Evolutionary conservation across 2,113 vertebrate genomes (phyloP).

Genomic region (Pardalotus punctatus): DNA sequence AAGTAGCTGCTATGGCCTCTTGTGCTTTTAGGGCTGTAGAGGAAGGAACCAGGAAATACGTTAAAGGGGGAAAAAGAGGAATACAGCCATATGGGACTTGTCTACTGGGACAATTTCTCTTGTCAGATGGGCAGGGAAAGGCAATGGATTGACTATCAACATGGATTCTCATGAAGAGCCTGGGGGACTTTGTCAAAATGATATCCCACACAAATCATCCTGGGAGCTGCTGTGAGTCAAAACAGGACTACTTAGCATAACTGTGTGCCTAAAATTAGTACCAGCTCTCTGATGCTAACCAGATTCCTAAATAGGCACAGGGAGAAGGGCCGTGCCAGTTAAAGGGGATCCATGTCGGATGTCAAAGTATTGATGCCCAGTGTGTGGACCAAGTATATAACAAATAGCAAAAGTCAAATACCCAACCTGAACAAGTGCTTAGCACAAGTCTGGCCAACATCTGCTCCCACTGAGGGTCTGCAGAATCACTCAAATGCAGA

Average conservation of each 20-base stretch:
- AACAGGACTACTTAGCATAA: neutral
- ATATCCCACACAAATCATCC: neutral
- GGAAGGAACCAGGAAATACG: fast-evolving
- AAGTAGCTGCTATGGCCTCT: neutral
- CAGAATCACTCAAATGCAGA: fast-evolving
- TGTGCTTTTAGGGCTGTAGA: neutral
- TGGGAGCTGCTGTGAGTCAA: neutral
- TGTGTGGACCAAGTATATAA: neutral
- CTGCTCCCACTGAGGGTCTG: neutral
- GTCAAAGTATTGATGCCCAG: neutral
- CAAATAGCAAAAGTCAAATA: neutral
- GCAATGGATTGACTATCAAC: neutral
- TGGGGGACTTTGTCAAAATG: fast-evolving
- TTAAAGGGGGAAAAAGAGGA: neutral
- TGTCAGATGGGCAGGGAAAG: neutral
- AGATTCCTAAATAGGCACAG: neutral
- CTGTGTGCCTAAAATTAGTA: neutral
- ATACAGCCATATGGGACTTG: neutral
- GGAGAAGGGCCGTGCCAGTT: neutral
- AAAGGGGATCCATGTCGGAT: neutral
- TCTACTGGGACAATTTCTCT: neutral
- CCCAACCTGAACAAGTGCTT: neutral
- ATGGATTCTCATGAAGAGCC: neutral
- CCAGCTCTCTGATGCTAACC: neutral
- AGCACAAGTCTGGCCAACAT: neutral